phyloP scores from a whole-genome alignment of 1,140 invertebrate genomes.

The Aphidius gifuensis region DNA sequence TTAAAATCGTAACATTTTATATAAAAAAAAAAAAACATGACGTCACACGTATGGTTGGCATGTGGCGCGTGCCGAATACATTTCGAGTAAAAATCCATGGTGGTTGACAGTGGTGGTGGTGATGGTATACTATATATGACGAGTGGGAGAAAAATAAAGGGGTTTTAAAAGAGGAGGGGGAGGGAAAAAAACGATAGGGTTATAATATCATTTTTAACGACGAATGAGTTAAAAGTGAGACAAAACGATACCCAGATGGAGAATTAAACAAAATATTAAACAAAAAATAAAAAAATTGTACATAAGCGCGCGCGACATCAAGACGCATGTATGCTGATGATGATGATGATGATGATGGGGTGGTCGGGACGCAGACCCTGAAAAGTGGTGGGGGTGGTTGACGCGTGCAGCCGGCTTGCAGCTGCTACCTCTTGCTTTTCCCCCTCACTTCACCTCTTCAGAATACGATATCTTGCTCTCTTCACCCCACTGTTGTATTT shows the following conservation, averaged over 20 bases:
- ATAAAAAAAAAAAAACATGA: constrained; percentile 27
- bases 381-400: constrained; percentile 47
- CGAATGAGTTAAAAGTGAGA: neutral
- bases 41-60: constrained; percentile 41
- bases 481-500: constrained; percentile 25
- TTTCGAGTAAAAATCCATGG: neutral
- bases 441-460: constrained; percentile 18
- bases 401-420: constrained; percentile 56
- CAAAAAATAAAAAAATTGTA: constrained; percentile 27
- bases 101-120: neutral
- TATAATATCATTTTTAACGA: neutral
- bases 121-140: neutral
- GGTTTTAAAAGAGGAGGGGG: neutral
- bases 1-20: too few relatives aligned
- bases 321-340: neutral
- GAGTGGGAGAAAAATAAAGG: neutral
- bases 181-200: neutral
- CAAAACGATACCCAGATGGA: neutral
- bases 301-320: constrained; percentile 41
- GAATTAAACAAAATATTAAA: constrained; percentile 13
- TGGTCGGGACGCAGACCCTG: constrained; percentile 21
- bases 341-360: constrained; percentile 6
- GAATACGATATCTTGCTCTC: constrained; percentile 16
- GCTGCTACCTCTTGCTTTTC: constrained; percentile 41
- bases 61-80: constrained; percentile 42